Evolutionary conservation across 2,888 invertebrate genomes (phyloP).

Genomic region (Hemaris fuciformis): DNA sequence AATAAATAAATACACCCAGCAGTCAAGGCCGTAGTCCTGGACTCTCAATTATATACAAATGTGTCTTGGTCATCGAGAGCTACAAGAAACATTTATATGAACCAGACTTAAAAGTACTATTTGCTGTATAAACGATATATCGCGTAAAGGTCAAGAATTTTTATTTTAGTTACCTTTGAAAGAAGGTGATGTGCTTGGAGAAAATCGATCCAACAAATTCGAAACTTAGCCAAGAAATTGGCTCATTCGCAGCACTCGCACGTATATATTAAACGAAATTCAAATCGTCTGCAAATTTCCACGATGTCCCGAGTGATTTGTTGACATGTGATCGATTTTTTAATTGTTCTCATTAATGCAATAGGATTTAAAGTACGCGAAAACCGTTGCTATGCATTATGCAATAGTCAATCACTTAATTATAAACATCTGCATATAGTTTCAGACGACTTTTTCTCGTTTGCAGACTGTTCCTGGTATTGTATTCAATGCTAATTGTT

Average conservation of each 20-base stretch:
- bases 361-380: conserved; percentile 3
- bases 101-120: too few species aligned
- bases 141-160: too few species aligned
- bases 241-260: neutral
- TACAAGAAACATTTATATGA: too few species aligned
- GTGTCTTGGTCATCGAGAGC: too few species aligned
- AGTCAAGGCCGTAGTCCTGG: too few species aligned
- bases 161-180: too few species aligned
- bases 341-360: conserved; percentile 9
- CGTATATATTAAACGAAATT: neutral
- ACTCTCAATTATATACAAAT: too few species aligned
- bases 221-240: neutral
- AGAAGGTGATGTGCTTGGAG: too few species aligned
- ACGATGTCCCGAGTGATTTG: neutral
- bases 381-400: conserved; percentile 1
- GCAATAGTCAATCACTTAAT: conserved; percentile 1
- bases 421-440: conserved; percentile 7
- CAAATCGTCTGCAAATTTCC: conserved; percentile 1
- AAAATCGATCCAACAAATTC: neutral
- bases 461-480: neutral
- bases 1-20: too few species aligned
- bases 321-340: neutral
- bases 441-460: neutral
- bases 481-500: conserved; percentile 4
- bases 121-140: too few species aligned